Conservation (phyloP, 1,140 invertebrate genomes). For the Sycophila sp. region DNA sequence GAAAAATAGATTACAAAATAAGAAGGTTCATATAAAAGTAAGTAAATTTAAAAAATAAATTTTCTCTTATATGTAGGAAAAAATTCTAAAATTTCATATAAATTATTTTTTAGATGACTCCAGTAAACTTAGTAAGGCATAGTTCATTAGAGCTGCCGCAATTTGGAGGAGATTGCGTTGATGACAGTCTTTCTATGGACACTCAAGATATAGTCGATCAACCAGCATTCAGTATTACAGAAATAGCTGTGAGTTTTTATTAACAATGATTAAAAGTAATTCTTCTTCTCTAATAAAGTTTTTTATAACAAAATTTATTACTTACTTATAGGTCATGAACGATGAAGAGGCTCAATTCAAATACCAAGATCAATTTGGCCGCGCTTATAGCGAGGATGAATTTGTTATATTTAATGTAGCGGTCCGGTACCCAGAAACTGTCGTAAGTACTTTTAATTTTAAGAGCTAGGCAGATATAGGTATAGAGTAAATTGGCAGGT, state of each 20-base stretch:
- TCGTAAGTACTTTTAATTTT: slow-evolving; percentile 65
- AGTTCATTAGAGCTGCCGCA: slow-evolving; percentile 63
- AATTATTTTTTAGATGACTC: slow-evolving; percentile 73
- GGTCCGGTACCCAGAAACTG: slow-evolving; percentile 77
- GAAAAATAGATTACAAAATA: slow-evolving; percentile 80
- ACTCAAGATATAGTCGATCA: slow-evolving; percentile 67
- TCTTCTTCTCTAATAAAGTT: slow-evolving; percentile 8
- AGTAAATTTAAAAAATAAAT: not conserved
- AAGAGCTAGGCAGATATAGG: not conserved
- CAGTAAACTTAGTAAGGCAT: slow-evolving; percentile 76
- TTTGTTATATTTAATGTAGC: slow-evolving; percentile 85
- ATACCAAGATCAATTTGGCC: slow-evolving; percentile 86
- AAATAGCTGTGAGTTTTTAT: slow-evolving; percentile 64
- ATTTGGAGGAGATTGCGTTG: slow-evolving; percentile 60
- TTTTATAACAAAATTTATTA: slow-evolving; percentile 5
- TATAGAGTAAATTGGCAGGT: slow-evolving; percentile 6
- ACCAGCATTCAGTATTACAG: slow-evolving; percentile 66
- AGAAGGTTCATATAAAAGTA: slow-evolving; percentile 76
- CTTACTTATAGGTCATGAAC: slow-evolving; percentile 68
- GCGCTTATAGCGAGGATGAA: slow-evolving; percentile 77
- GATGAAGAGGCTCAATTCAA: slow-evolving; percentile 73
- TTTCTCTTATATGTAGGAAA: slow-evolving; percentile 15
- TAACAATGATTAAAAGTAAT: not conserved
- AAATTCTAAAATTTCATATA: slow-evolving; percentile 31
- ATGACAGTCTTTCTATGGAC: slow-evolving; percentile 70